Percentiles rank a stretch among this genome's conserved stretches.
Evolutionary conservation across 92 coral and sea anemone genomes (phyloP).

Genomic region (Siderastrea radians): DNA sequence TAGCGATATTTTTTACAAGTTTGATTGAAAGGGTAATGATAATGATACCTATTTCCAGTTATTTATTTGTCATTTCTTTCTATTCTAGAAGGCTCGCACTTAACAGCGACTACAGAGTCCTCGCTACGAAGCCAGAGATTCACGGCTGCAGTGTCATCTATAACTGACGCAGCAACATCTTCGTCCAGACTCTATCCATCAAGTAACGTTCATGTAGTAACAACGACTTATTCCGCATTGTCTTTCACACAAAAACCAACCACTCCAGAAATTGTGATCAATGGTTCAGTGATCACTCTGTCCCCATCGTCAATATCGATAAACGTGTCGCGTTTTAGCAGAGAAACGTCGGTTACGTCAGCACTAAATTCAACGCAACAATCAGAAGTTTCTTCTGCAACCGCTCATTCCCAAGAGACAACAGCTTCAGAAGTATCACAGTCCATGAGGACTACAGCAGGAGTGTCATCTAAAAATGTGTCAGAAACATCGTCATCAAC

Average conservation of each 20-base stretch:
- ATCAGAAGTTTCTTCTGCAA: too few species aligned
- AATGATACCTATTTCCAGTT: not conserved
- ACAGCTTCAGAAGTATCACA: too few species aligned
- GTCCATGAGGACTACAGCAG: too few species aligned
- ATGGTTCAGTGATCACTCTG: too few species aligned
- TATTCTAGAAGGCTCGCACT: not conserved
- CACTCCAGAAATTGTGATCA: too few species aligned
- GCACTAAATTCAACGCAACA: too few species aligned
- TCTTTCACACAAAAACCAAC: not conserved
- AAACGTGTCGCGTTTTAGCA: too few species aligned
- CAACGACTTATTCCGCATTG: too few species aligned
- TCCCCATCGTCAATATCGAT: too few species aligned
- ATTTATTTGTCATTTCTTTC: not conserved
- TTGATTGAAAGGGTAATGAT: not conserved
- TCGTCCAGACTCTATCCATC: not conserved
- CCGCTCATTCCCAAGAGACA: too few species aligned
- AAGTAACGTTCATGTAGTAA: not conserved
- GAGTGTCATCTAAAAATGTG: not conserved
- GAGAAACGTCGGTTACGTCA: too few species aligned
- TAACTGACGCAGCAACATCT: not conserved
- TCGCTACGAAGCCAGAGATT: not conserved
- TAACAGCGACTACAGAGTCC: not conserved
- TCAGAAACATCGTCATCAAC: not conserved
- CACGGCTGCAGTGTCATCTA: not conserved
- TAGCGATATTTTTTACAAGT: not conserved